A percentile compares a stretch with the other conserved stretches of the same genome.
Evolutionary conservation across 1,140 invertebrate species (phyloP).

Genomic region (Goniozus legneri): DNA sequence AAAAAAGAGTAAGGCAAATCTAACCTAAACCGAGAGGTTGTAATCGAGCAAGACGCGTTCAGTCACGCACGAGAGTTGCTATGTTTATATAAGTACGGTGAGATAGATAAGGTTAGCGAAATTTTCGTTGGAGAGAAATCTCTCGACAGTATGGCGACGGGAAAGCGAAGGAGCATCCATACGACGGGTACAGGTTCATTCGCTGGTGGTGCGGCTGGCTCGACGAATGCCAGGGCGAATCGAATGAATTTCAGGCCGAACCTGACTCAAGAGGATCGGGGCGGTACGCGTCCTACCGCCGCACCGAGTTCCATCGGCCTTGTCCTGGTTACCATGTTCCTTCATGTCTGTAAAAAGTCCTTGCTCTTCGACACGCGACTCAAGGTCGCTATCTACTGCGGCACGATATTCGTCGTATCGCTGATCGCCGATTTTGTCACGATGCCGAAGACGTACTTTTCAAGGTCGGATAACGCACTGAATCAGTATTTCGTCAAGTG

Average conservation of each 20-base stretch:
- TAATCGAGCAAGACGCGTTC: too few species aligned
- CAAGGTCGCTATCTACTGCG: slow-evolving; percentile 83
- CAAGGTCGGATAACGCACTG: slow-evolving; percentile 81
- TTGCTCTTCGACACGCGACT: slow-evolving; percentile 80
- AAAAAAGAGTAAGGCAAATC: too few species aligned
- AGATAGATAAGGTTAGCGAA: too few species aligned
- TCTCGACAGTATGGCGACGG: slow-evolving; percentile 31
- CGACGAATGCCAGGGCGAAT: slow-evolving; percentile 23
- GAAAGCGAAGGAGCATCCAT: slow-evolving; percentile 30
- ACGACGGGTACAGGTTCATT: slow-evolving; percentile 10
- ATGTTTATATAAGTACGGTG: too few species aligned
- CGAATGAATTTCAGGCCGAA: slow-evolving; percentile 58
- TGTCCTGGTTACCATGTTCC: slow-evolving; percentile 76
- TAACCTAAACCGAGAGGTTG: too few species aligned
- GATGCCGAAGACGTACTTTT: slow-evolving; percentile 82
- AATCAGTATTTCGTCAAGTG: slow-evolving; percentile 93
- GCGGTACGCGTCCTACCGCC: slow-evolving; percentile 72
- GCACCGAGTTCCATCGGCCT: slow-evolving; percentile 78
- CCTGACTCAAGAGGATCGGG: slow-evolving; percentile 49
- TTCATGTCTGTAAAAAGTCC: slow-evolving; percentile 83
- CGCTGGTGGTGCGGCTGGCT: slow-evolving; percentile 10
- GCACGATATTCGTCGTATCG: slow-evolving; percentile 77
- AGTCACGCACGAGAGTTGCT: too few species aligned
- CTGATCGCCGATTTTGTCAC: slow-evolving; percentile 78
- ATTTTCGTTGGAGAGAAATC: too few species aligned